Evolutionary conservation across 2,113 vertebrate species (phyloP).

Genomic region (Pholis gunnellus): DNA sequence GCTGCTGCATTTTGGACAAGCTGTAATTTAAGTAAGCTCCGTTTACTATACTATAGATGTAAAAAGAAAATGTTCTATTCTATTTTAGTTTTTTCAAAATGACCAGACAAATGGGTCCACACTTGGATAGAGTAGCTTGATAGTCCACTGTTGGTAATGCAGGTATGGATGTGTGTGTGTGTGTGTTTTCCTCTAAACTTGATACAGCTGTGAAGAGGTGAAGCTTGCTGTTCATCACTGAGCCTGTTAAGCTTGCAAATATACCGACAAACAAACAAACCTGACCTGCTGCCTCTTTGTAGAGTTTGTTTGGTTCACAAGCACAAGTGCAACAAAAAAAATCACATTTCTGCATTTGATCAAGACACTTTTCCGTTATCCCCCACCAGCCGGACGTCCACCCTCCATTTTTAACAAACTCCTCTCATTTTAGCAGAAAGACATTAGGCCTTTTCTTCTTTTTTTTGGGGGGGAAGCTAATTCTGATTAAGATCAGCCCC

Average conservation of each 20-base stretch:
- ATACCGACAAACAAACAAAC: neutral
- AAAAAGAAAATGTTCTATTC: too few species aligned
- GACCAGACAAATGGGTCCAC: too few species aligned
- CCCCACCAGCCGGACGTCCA: neutral
- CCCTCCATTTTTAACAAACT: slow-evolving; percentile 66
- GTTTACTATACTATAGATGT: too few species aligned
- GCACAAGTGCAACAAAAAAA: neutral
- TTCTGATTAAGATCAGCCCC: slow-evolving; percentile 69
- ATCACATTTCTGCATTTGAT: neutral
- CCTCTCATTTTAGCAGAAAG: slow-evolving; percentile 59
- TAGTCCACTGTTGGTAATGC: too few species aligned
- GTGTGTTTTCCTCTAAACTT: neutral
- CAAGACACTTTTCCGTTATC: neutral
- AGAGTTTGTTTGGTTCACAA: neutral
- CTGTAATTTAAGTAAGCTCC: too few species aligned
- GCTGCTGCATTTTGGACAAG: too few species aligned
- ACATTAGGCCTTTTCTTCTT: slow-evolving; percentile 55
- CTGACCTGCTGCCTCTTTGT: neutral
- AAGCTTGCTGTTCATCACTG: neutral
- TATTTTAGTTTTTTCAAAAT: too few species aligned
- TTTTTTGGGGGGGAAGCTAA: slow-evolving; percentile 47
- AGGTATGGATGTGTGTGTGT: neutral
- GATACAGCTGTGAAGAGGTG: too few species aligned
- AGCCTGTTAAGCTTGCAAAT: neutral
- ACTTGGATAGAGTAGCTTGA: too few species aligned